Conservation (phyloP, 2,113 vertebrate species). For the Grantiella picta region DNA sequence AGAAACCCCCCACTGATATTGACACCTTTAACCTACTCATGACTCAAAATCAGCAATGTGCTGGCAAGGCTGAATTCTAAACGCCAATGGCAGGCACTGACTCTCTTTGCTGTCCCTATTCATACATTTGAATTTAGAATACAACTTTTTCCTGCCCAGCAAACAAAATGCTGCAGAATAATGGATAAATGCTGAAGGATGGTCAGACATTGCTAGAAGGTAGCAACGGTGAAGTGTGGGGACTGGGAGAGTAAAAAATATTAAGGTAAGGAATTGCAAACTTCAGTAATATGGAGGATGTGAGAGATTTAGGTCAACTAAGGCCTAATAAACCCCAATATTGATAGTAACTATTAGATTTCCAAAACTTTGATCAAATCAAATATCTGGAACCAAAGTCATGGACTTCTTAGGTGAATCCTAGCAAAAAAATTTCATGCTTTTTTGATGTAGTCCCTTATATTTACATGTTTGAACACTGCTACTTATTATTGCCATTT, state of each 20-base stretch:
- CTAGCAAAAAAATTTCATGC: background rate
- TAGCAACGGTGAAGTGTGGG: background rate
- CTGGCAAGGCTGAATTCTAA: background rate
- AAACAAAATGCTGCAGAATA: background rate
- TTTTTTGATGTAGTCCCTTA: background rate
- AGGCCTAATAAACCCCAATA: background rate
- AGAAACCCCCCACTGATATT: background rate
- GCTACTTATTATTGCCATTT: background rate
- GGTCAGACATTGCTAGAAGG: background rate
- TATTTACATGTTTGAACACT: background rate
- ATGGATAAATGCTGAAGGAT: background rate
- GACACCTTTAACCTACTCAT: background rate
- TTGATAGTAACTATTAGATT: background rate
- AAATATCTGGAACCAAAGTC: background rate
- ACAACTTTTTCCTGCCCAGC: background rate
- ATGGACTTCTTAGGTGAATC: background rate
- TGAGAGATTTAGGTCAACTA: background rate
- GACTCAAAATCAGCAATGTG: background rate
- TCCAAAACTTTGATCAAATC: background rate
- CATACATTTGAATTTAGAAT: background rate
- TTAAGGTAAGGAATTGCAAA: background rate
- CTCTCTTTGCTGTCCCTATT: background rate
- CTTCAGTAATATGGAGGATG: background rate
- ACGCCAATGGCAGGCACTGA: background rate
- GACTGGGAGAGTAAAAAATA: background rate